Percentiles rank a stretch among this genome's conserved stretches.
Evolutionary conservation across 2,888 invertebrate species (phyloP).

Genomic region (Trachelus tabidus): DNA sequence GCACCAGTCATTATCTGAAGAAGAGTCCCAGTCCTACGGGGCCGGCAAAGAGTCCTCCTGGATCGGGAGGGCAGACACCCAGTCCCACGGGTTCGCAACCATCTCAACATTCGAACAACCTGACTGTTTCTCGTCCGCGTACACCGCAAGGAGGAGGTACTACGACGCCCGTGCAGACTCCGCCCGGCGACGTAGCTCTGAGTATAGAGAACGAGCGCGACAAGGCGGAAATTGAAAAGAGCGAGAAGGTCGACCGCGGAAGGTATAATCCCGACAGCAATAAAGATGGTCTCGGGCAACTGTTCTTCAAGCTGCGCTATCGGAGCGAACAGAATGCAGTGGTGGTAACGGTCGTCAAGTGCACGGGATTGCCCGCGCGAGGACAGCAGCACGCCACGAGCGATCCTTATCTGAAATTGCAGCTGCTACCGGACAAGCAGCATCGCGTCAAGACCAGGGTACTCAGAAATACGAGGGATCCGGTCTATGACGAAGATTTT

Average conservation of each 20-base stretch:
- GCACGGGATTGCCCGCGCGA: constrained; percentile 87
- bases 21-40: constrained; percentile 92
- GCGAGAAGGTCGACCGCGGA: constrained; percentile 68
- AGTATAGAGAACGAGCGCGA: constrained; percentile 68
- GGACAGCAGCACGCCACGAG: constrained; percentile 84
- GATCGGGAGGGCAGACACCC: constrained; percentile 64
- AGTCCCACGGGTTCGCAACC: constrained; percentile 57
- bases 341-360: constrained; percentile 91
- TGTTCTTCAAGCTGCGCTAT: constrained; percentile 91
- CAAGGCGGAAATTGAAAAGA: constrained; percentile 71
- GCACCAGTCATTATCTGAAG: constrained; percentile 86
- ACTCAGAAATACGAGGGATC: constrained; percentile 93
- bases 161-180: constrained; percentile 54
- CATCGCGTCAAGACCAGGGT: constrained; percentile 98
- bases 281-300: constrained; percentile 78
- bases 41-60: constrained; percentile 71
- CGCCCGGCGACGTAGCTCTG: constrained; percentile 64
- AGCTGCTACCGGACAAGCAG: constrained; percentile 96
- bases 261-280: constrained; percentile 71
- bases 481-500: constrained; percentile 98
- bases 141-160: constrained; percentile 51
- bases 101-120: constrained; percentile 39
- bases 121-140: constrained; percentile 39
- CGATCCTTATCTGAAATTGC: constrained; percentile 98
- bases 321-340: constrained; percentile 90